These are phyloP conservation scores for Ormyrus pomaceus DNA, from an alignment of 2,888 invertebrate species.

Conservation along the genomic window DNA sequence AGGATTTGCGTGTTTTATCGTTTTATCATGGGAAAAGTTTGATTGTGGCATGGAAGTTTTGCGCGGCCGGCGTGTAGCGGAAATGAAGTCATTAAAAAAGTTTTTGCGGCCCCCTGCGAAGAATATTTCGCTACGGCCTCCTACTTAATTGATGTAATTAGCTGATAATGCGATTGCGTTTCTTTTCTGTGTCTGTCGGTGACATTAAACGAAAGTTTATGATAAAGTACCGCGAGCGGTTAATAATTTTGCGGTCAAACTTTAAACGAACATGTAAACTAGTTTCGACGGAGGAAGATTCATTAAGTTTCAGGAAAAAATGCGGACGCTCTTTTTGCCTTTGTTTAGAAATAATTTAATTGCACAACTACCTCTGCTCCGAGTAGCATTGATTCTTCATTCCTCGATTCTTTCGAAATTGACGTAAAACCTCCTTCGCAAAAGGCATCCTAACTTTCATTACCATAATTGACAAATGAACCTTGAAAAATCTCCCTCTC, in stretches of 20 bases:
- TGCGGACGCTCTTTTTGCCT: too few relatives aligned
- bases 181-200: neutral
- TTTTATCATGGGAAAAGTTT: constrained; percentile 48
- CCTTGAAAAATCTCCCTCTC: too few relatives aligned
- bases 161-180: constrained; percentile 17
- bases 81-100: constrained; percentile 50
- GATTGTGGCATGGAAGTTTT: constrained; percentile 21
- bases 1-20: constrained; percentile 51
- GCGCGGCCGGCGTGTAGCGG: neutral
- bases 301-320: too few relatives aligned
- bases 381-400: too few relatives aligned
- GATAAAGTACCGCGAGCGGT: constrained; percentile 10
- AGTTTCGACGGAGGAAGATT: neutral
- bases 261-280: constrained; percentile 22
- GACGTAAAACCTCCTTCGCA: too few relatives aligned
- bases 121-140: constrained; percentile 29
- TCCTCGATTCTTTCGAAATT: too few relatives aligned
- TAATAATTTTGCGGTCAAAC: constrained; percentile 3
- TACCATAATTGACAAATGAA: too few relatives aligned
- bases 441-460: too few relatives aligned
- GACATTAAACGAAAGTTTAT: constrained; percentile 26
- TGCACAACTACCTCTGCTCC: too few relatives aligned
- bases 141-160: constrained; percentile 44
- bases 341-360: too few relatives aligned
- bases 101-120: neutral